phyloP scores from a whole-genome alignment of 1,140 invertebrate genomes.

The Macrosteles quadrilineatus region DNA sequence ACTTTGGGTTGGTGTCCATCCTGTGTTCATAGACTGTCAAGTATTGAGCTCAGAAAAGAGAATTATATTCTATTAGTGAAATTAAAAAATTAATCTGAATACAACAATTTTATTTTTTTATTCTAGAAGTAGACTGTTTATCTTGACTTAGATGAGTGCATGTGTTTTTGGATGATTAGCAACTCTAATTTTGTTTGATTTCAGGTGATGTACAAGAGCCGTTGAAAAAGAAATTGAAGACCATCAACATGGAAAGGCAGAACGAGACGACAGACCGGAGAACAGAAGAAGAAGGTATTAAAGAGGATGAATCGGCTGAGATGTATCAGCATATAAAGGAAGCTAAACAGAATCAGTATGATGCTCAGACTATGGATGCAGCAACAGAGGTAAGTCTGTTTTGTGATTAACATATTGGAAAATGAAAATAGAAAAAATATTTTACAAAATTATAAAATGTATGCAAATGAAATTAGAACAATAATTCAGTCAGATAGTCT shows the following conservation, averaged over 20 bases:
- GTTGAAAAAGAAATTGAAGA: slow-evolving; percentile 63
- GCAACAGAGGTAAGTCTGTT: slow-evolving; percentile 52
- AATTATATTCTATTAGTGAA: too few relatives aligned
- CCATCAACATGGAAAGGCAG: slow-evolving; percentile 52
- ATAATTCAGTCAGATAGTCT: too few relatives aligned
- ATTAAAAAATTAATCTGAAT: too few relatives aligned
- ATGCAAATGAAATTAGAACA: neutral
- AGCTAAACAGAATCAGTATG: slow-evolving; percentile 59
- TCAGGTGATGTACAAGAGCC: slow-evolving; percentile 59
- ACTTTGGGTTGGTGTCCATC: slow-evolving; percentile 57
- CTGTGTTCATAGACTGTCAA: too few relatives aligned
- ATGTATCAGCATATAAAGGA: slow-evolving; percentile 86
- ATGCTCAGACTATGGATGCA: slow-evolving; percentile 59
- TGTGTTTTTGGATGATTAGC: too few relatives aligned
- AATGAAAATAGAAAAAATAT: neutral
- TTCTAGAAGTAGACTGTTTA: slow-evolving; percentile 42
- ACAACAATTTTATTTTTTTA: too few relatives aligned
- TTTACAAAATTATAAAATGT: too few relatives aligned
- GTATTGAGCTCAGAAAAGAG: too few relatives aligned
- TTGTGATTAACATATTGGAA: neutral
- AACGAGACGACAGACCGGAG: slow-evolving; percentile 55
- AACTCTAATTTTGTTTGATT: too few relatives aligned
- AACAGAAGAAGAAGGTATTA: slow-evolving; percentile 52
- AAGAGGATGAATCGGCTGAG: slow-evolving; percentile 60
- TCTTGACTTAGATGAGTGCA: too few relatives aligned